These are phyloP conservation scores for Egretta garzetta DNA, from an alignment of 2,113 vertebrate species.

Conservation along the genomic window DNA sequence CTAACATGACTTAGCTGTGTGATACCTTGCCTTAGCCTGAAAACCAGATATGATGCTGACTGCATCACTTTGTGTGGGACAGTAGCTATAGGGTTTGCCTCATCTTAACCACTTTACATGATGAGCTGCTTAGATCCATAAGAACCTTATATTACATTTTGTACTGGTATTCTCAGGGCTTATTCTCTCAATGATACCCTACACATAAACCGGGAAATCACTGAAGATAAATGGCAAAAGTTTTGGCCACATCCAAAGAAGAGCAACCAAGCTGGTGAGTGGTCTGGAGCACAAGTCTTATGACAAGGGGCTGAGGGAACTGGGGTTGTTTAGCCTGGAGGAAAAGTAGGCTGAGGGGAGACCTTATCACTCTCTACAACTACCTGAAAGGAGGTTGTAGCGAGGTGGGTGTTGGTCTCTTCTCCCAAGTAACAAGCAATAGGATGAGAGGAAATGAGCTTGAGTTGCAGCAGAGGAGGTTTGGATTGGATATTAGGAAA, in stretches of 20 bases:
- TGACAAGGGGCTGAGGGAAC: not conserved
- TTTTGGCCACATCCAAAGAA: not conserved
- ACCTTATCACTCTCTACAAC: rapidly evolving
- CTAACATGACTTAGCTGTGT: not conserved
- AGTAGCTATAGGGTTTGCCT: not conserved
- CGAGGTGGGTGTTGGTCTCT: not conserved
- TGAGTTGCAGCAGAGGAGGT: not conserved
- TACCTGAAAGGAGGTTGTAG: not conserved
- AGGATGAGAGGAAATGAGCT: not conserved
- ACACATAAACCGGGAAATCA: not conserved
- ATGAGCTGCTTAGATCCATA: not conserved
- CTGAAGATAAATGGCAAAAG: not conserved
- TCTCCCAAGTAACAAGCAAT: not conserved
- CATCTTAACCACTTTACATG: not conserved
- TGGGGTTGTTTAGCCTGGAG: not conserved
- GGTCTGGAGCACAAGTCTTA: not conserved
- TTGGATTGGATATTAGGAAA: not conserved
- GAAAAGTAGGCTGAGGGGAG: not conserved
- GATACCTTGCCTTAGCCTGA: not conserved
- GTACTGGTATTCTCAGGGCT: not conserved
- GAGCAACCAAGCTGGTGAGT: not conserved
- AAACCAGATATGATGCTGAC: not conserved
- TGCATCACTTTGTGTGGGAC: not conserved
- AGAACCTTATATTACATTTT: not conserved
- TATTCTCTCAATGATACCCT: not conserved